Conservation (phyloP, 2,888 invertebrate species). For the Patella caerulea region DNA sequence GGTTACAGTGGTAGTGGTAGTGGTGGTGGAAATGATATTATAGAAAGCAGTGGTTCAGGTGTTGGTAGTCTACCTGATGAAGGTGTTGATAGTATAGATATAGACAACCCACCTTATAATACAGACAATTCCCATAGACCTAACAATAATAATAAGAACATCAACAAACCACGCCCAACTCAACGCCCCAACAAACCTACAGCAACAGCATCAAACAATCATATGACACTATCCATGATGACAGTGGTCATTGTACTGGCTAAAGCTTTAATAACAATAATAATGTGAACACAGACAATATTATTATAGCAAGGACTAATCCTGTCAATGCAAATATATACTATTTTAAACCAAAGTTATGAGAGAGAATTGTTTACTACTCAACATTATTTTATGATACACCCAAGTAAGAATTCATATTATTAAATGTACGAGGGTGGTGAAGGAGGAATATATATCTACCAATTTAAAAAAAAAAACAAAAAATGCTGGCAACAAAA, state of each 20-base stretch:
- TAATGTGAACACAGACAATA: not conserved
- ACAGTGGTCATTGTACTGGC: too few species aligned
- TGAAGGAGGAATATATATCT: too few species aligned
- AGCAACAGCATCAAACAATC: not conserved
- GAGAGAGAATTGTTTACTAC: not conserved
- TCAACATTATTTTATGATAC: too few species aligned
- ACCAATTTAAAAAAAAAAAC: too few species aligned
- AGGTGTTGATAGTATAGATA: conserved; percentile 26
- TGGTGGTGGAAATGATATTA: conserved; percentile 28
- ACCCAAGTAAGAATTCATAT: too few species aligned
- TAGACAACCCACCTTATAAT: conserved; percentile 21
- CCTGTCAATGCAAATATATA: not conserved
- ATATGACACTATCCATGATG: not conserved
- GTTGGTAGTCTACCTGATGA: conserved; percentile 41
- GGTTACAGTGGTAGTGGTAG: conserved; percentile 38
- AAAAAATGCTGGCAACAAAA: too few species aligned
- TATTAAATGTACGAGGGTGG: too few species aligned
- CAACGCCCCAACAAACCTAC: not conserved
- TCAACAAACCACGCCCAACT: not conserved
- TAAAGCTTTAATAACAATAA: too few species aligned
- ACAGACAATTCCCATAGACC: conserved; percentile 6
- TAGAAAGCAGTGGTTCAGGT: conserved; percentile 48
- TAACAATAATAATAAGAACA: not conserved
- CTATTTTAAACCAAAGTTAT: conserved; percentile 3
- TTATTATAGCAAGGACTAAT: not conserved